Percentiles rank a stretch among this genome's conserved stretches.
These are phyloP conservation scores for Mohoua ochrocephala DNA, from an alignment of 2,113 vertebrate species.

Conservation along the genomic window DNA sequence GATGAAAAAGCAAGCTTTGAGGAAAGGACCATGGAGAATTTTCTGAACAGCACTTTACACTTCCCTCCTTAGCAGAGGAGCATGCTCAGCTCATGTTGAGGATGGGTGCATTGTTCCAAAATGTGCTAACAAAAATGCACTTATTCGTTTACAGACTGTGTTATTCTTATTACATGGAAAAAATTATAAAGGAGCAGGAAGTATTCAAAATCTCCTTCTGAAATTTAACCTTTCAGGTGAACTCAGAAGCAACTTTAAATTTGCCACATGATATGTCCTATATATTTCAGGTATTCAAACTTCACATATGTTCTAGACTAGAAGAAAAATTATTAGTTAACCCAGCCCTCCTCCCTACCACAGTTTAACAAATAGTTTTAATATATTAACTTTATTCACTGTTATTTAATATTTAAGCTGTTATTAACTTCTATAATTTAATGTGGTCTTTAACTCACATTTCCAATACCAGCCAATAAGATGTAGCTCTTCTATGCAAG, in stretches of 20 bases:
- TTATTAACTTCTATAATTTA: background rate
- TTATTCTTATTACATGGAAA: background rate
- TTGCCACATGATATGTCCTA: background rate
- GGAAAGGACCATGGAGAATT: background rate
- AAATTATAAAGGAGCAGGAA: background rate
- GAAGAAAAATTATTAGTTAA: background rate
- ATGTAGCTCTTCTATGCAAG: background rate
- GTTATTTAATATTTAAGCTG: background rate
- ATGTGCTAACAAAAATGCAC: background rate
- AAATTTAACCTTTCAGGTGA: background rate
- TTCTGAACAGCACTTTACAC: background rate
- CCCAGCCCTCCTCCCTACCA: background rate
- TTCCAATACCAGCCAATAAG: background rate
- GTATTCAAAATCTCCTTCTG: background rate
- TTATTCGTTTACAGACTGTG: background rate
- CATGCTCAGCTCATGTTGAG: rapidly evolving
- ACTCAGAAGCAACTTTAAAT: background rate
- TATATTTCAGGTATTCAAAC: background rate
- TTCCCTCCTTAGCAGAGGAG: background rate
- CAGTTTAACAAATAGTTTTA: background rate
- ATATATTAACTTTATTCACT: background rate
- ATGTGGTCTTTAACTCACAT: background rate
- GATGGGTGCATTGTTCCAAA: background rate
- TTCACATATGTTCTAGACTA: background rate
- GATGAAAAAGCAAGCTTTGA: background rate